Evolutionary conservation across 2,888 invertebrate genomes (phyloP), one percentile per base, ranked within the genome.

Genomic region (Octodonta nipae): DNA sequence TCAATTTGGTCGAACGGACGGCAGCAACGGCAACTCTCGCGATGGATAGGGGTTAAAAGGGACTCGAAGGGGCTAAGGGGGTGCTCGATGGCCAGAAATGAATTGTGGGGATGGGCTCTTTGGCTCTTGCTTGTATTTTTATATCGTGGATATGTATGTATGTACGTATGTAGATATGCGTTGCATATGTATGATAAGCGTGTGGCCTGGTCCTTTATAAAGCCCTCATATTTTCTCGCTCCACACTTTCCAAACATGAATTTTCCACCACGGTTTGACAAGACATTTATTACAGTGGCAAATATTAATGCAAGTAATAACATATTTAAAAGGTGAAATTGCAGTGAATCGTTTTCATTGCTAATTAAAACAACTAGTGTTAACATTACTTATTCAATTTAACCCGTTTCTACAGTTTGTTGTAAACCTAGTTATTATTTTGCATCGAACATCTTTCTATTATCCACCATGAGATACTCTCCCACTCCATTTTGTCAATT

Each of bases 111-210:
- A 49, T 35, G n/a, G n/a, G n/a, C 25, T 3, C 28, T 32, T 13
- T 28, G 26, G 30, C 29, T 26, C 32, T 35, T 28, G 20, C 35
- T 10, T 42, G 50, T 54, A 55, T 55, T 56, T 55, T 55, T 54
- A 54, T 54, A 55, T 55, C 51, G 51, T 46, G 51, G 48, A 49
- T 52, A 20, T 28, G 33, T 28, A n/a, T n/a, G n/a, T 55, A 51
- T 51, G 50, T 51, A 51, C 52, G 52, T 54, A 54, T 54, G 54
- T 55, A 55, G 54, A 56, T 57, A 57, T 52, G 53, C 55, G 54
- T 58, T 57, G 56, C 58, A 58, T 58, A 58, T 58, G 56, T 54
- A 57, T 58, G 58, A 58, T 58, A 57, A 57, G 56, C 58, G 53
- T 46, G 38, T 22, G 11, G 22, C n/a, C 46, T 50, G 51, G 51